Conservation (phyloP, 2,113 vertebrate genomes). For the Xyliphius kryptos region DNA sequence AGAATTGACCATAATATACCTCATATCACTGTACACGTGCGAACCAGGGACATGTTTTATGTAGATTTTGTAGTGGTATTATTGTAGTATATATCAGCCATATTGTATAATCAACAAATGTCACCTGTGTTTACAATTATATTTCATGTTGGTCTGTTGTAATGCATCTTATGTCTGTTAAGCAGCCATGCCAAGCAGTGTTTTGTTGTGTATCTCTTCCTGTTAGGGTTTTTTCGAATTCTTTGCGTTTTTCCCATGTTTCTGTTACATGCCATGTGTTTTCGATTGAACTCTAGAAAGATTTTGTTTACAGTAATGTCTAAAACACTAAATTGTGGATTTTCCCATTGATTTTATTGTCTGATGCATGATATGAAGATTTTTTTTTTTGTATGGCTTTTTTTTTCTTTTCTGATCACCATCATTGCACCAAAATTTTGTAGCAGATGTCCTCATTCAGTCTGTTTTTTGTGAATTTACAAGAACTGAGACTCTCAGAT, state of each 20-base stretch:
- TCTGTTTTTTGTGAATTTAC: constrained; percentile 64
- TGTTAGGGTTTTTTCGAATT: constrained; percentile 56
- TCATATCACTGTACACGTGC: constrained; percentile 64
- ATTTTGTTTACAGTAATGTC: no score
- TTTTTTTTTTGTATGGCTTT: constrained; percentile 58
- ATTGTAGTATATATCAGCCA: constrained; percentile 67
- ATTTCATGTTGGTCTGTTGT: constrained; percentile 58
- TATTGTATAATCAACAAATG: constrained; percentile 69
- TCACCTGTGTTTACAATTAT: constrained; percentile 69
- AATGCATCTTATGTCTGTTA: constrained; percentile 56
- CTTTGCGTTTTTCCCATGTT: constrained; percentile 58
- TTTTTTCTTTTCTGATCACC: constrained; percentile 60
- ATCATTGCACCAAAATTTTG: constrained; percentile 71
- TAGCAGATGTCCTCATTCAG: constrained; percentile 64
- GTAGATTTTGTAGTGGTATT: constrained; percentile 74
- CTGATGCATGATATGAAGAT: constrained; percentile 68
- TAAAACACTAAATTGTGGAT: no score
- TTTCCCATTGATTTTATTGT: no score
- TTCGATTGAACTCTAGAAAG: no score
- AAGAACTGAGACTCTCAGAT: constrained; percentile 71
- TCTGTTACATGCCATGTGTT: constrained; percentile 66
- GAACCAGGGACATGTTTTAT: constrained; percentile 70
- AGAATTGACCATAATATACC: constrained; percentile 74
- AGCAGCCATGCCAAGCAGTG: constrained; percentile 70
- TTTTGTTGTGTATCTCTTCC: constrained; percentile 66